phyloP scores from a whole-genome alignment of 2,113 vertebrate genomes.

The Dasyprocta punctata region DNA sequence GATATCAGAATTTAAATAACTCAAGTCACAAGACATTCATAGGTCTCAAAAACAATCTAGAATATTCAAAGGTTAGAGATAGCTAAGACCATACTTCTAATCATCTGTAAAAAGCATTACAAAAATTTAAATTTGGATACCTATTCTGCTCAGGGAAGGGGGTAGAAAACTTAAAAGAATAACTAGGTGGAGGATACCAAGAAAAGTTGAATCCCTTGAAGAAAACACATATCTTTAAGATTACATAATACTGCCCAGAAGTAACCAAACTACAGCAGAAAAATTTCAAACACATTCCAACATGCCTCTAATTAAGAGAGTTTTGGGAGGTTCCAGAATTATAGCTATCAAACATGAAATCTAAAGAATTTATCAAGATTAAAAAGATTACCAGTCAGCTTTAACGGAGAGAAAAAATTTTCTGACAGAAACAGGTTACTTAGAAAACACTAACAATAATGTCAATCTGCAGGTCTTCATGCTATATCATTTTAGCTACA shows the following conservation, averaged over 20 bases:
- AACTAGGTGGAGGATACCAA: constrained; percentile 16
- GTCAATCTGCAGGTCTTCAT: constrained; percentile 27
- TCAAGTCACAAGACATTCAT: not conserved
- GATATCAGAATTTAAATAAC: constrained; percentile 24
- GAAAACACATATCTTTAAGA: constrained; percentile 69
- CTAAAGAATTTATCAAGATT: constrained; percentile 80
- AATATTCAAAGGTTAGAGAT: constrained; percentile 20
- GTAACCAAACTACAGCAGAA: constrained; percentile 72
- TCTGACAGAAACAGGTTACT: constrained; percentile 43
- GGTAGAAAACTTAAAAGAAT: constrained; percentile 39
- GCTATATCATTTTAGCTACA: constrained; percentile 46
- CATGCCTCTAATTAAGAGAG: constrained; percentile 80
- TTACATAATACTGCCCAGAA: constrained; percentile 77
- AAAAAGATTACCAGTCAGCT: constrained; percentile 76
- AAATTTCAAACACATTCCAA: constrained; percentile 80
- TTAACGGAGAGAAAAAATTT: constrained; percentile 63
- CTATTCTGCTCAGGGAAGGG: constrained; percentile 8
- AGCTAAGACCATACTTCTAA: constrained; percentile 51
- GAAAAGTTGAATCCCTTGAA: constrained; percentile 66
- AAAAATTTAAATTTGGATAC: constrained; percentile 52
- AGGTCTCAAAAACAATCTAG: constrained; percentile 27
- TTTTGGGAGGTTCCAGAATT: constrained; percentile 79
- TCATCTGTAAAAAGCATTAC: constrained; percentile 40
- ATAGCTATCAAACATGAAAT: constrained; percentile 79
- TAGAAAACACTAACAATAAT: constrained; percentile 39